Evolutionary conservation across 2,888 invertebrate species (phyloP).

Genomic region (Cosmia trapezina): DNA sequence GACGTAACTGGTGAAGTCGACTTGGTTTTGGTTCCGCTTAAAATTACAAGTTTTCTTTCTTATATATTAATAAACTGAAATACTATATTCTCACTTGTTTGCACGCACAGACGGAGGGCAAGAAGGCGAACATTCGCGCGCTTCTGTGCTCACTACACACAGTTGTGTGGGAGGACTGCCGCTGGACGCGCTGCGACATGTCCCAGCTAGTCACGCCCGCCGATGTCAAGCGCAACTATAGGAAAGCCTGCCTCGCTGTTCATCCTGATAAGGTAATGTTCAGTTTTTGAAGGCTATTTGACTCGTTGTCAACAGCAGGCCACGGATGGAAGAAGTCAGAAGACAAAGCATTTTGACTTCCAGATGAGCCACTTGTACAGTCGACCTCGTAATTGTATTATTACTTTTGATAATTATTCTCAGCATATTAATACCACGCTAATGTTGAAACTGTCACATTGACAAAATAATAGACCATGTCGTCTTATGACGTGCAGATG

Average conservation of each 20-base stretch:
- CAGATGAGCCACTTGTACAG: background rate
- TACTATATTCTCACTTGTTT: background rate
- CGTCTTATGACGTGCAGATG: too few relatives aligned
- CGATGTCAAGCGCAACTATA: constrained; percentile 98
- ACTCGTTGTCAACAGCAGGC: too few relatives aligned
- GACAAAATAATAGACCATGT: too few relatives aligned
- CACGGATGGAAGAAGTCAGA: background rate
- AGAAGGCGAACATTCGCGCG: constrained; percentile 98
- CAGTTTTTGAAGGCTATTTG: background rate
- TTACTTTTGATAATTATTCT: too few relatives aligned
- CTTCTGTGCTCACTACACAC: constrained; percentile 98
- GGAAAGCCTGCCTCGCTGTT: constrained; percentile 98
- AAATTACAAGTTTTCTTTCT: too few relatives aligned
- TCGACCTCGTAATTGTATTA: too few relatives aligned
- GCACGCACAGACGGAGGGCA: constrained; percentile 95
- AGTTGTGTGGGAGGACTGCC: constrained; percentile 97
- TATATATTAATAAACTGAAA: too few relatives aligned
- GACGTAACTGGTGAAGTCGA: too few relatives aligned
- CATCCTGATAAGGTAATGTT: constrained; percentile 98
- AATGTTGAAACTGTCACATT: too few relatives aligned
- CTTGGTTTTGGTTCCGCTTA: too few relatives aligned
- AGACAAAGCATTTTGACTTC: too few relatives aligned
- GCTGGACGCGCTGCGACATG: constrained; percentile 98
- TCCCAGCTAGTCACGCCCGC: constrained; percentile 96
- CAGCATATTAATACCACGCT: too few relatives aligned